Conservation (phyloP, 1,140 invertebrate species). For the Pinna nobilis region DNA sequence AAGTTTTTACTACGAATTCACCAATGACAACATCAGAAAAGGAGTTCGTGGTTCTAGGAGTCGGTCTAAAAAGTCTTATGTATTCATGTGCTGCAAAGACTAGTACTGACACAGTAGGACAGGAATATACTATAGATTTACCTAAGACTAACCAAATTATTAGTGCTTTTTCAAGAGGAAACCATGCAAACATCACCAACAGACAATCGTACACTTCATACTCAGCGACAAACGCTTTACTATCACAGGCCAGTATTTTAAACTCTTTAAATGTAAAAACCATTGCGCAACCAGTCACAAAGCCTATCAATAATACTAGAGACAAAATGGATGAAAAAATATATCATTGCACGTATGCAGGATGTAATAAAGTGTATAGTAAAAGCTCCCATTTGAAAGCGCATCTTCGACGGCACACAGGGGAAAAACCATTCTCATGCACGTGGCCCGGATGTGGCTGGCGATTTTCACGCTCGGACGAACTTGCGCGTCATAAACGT, state of each 20-base stretch:
- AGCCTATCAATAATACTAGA: constrained; percentile 23
- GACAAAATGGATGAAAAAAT: constrained; percentile 75
- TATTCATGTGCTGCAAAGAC: constrained; percentile 59
- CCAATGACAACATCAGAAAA: constrained; percentile 31
- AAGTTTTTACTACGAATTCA: constrained; percentile 35
- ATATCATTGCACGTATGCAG: constrained; percentile 80
- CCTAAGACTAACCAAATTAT: constrained; percentile 25
- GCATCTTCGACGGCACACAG: constrained; percentile 93
- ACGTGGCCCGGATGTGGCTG: constrained; percentile 94
- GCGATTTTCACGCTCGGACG: constrained; percentile 95
- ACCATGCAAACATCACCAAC: constrained; percentile 16
- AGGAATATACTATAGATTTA: constrained; percentile 42
- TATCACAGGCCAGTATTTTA: constrained; percentile 48
- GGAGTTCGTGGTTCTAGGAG: constrained; percentile 73
- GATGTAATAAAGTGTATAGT: constrained; percentile 85
- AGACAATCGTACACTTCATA: constrained; percentile 8
- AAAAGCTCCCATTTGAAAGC: constrained; percentile 95
- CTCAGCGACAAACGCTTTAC: constrained; percentile 49
- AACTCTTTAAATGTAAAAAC: constrained; percentile 52
- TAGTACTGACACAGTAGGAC: constrained; percentile 3
- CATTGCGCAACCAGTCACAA: constrained; percentile 13
- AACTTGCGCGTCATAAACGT: constrained; percentile 85
- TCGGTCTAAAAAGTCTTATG: constrained; percentile 73
- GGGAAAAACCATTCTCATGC: constrained; percentile 94
- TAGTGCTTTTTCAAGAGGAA: background rate